Percentiles rank a stretch among this genome's conserved stretches.
Evolutionary conservation across 2,888 invertebrate species (phyloP).

Genomic region (Cryptophagus acutangulus): DNA sequence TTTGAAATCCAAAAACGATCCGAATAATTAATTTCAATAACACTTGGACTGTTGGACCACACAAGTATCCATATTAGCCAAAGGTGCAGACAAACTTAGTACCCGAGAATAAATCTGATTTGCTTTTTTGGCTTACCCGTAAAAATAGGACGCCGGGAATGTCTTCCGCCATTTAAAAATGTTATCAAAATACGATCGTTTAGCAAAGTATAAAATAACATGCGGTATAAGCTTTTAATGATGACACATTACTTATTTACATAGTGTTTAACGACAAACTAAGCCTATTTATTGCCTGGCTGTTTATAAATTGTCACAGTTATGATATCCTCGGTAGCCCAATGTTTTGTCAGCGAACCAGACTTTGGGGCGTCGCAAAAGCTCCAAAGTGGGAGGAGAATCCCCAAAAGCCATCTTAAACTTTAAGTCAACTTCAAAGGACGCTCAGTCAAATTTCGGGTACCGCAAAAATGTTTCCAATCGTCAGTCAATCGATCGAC

Average conservation of each 20-base stretch:
- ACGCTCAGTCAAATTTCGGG: constrained; percentile 8
- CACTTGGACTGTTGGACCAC: constrained; percentile 28
- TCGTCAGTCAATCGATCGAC: constrained; percentile 11
- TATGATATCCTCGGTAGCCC: constrained; percentile 30
- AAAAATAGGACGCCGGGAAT: neutral
- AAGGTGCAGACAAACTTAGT: too few relatives aligned
- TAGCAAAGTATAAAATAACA: constrained; percentile 39
- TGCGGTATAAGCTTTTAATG: constrained; percentile 42
- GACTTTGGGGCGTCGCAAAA: constrained; percentile 28
- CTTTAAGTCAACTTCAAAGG: constrained; percentile 12
- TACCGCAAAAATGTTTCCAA: constrained; percentile 17
- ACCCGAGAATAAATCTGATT: constrained; percentile 1
- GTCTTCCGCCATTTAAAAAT: constrained; percentile 2
- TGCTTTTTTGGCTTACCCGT: too few relatives aligned
- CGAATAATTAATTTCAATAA: constrained; percentile 23
- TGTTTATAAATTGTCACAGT: constrained; percentile 47
- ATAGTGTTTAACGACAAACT: constrained; percentile 37
- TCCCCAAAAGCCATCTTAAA: constrained; percentile 18
- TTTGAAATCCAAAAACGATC: constrained; percentile 20
- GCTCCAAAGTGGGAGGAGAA: constrained; percentile 18
- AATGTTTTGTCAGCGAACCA: constrained; percentile 33
- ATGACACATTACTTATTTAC: constrained; percentile 45
- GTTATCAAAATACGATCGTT: constrained; percentile 17
- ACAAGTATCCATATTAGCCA: constrained; percentile 13
- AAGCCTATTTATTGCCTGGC: constrained; percentile 39